Conservation (phyloP, 1,140 invertebrate species). For the Zaprionus africanus region DNA sequence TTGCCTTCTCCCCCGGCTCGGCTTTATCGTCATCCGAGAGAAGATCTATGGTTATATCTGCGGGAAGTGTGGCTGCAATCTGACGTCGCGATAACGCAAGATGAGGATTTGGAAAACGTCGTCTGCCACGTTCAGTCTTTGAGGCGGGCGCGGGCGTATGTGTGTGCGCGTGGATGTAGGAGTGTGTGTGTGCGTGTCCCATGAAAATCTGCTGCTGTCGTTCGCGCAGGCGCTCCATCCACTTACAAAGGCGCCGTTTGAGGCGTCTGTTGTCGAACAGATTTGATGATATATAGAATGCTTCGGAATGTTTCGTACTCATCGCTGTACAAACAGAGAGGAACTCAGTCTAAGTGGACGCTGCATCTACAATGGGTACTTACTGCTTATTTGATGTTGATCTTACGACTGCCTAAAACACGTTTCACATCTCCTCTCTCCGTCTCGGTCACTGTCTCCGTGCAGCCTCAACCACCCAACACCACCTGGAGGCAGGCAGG, state of each 20-base stretch:
- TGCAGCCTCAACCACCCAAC: slow-evolving; percentile 2
- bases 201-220: slow-evolving; percentile 45
- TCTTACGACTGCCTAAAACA: not conserved
- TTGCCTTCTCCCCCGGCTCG: not conserved
- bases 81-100: slow-evolving; percentile 41
- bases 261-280: slow-evolving; percentile 76
- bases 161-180: not conserved
- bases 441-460: not conserved
- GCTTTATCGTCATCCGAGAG: slow-evolving; percentile 67
- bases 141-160: slow-evolving; percentile 9
- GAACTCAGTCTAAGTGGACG: not conserved
- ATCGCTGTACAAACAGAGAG: slow-evolving; percentile 42
- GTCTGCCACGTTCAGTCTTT: slow-evolving; percentile 64
- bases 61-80: slow-evolving; percentile 45
- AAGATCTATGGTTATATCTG: slow-evolving; percentile 76
- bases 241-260: slow-evolving; percentile 61
- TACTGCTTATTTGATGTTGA: slow-evolving; percentile 10
- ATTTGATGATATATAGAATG: slow-evolving; percentile 72
- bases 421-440: not conserved
- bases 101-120: slow-evolving; percentile 11
- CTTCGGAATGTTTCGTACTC: slow-evolving; percentile 81
- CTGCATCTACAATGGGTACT: slow-evolving; percentile 13
- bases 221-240: slow-evolving; percentile 65
- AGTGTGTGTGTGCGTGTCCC: slow-evolving; percentile 12
- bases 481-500: slow-evolving; percentile 49